phyloP scores from a whole-genome alignment of 2,797 vertebrate genomes.

The Buceros bicornis region DNA sequence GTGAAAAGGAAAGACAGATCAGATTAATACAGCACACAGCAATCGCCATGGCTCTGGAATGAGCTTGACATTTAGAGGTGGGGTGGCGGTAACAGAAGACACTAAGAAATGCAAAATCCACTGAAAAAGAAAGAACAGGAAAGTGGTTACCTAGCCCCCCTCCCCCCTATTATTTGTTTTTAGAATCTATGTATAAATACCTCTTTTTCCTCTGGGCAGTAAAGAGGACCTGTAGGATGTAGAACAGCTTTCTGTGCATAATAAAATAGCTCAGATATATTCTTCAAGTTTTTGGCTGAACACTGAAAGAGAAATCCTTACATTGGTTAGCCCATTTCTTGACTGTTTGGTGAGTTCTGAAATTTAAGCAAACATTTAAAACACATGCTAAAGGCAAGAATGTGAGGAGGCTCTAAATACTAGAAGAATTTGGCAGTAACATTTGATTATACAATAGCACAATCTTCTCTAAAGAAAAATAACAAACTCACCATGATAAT shows the following conservation, averaged over 20 bases:
- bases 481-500: background rate
- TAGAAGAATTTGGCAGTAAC: background rate
- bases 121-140: background rate
- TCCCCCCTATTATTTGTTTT: background rate
- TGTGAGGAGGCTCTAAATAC: background rate
- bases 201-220: constrained; percentile 95
- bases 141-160: background rate
- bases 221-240: constrained; percentile 94
- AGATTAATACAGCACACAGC: background rate
- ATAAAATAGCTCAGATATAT: constrained; percentile 97
- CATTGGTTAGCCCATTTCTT: constrained; percentile 1
- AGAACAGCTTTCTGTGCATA: constrained; percentile 97
- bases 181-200: constrained; percentile 76
- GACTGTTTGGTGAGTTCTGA: background rate
- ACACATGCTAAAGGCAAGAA: background rate
- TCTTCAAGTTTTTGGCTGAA: constrained; percentile 98
- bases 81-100: background rate
- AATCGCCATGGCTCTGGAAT: background rate
- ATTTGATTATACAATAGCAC: background rate
- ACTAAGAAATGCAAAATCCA: background rate
- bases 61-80: background rate
- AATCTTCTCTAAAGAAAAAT: background rate
- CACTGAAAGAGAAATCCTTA: constrained; percentile 84
- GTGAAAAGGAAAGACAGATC: background rate
- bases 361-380: background rate